Base-by-base conservation (phyloP, 2,113 vertebrate species). In the Strix aluco region DNA sequence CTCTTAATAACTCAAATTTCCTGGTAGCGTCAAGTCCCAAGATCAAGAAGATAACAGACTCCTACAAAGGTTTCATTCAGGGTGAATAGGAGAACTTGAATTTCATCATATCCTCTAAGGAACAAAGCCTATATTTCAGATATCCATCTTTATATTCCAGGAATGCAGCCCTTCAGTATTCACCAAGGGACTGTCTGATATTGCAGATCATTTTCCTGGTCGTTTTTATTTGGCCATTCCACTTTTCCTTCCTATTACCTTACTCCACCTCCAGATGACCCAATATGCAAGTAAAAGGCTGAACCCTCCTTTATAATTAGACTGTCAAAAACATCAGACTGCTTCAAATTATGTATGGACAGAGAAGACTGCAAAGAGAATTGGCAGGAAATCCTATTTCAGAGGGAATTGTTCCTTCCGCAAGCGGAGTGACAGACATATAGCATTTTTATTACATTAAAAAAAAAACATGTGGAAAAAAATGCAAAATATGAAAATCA, bases 401-500 rank as follows among this genome's bases (percentile, higher is more conserved):
- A 84, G 86, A 88, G 73, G 81, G 94, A 94, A 96, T 46, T 84
- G 80, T 71, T 93, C 86, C 93, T 95, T 88, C 89, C 47, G 6
- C 66, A 13, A 79, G 78, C 3, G 26, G 29, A 90, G 83, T 71
- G 84, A 95, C 79, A 81, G 84, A 92, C 84, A 7, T 42, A 67
- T 17, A 91, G 83, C 26, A 3, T 9, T 83, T 81, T 62, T 78
- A 77, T 62, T 82, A 61, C 78, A 72, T 47, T 13, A 4, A 29
- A 44, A 36, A 44, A 36, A 77, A 63, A 67, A 38, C 34, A 55
- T 1, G 10, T 25, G 58, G 58, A 71, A 93, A 92, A 93, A 92
- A 94, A 95, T 91, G 94, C 1, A n/a, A 94, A 90, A 40, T 96
- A 96, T 82, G 93, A 95, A 90, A 86, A 94, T 94, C 86, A 89